These are phyloP conservation scores for Pherbina coryleti DNA, from an alignment of 2,888 invertebrate species.

Conservation along the genomic window DNA sequence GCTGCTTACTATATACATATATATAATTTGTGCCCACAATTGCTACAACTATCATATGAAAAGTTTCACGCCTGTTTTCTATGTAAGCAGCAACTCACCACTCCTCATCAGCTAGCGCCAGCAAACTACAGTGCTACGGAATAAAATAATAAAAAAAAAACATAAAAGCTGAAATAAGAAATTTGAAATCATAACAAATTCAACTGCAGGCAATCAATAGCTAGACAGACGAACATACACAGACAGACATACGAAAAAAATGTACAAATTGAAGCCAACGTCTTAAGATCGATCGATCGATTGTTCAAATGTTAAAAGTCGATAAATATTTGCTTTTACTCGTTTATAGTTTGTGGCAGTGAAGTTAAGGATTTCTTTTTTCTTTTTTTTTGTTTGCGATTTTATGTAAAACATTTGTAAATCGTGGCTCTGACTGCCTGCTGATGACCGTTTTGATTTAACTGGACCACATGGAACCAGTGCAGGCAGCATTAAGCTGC, in stretches of 20 bases:
- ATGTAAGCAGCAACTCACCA: no score
- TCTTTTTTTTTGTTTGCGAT: not conserved
- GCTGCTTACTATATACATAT: no score
- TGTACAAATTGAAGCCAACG: not conserved
- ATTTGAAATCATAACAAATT: slow-evolving; percentile 36
- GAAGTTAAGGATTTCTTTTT: not conserved
- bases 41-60: no score
- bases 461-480: slow-evolving; percentile 6
- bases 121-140: no score
- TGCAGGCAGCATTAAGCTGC: not conserved
- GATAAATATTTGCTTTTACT: slow-evolving; percentile 35
- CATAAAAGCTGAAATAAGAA: not conserved
- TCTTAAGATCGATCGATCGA: slow-evolving; percentile 28
- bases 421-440: not conserved
- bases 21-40: no score
- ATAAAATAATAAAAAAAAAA: no score
- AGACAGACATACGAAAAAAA: not conserved
- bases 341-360: no score
- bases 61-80: no score
- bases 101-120: no score
- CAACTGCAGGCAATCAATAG: slow-evolving; percentile 19
- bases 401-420: slow-evolving; percentile 5
- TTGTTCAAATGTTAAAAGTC: slow-evolving; percentile 37
- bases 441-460: slow-evolving; percentile 12
- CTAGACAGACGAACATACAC: not conserved